Conservation (phyloP, 1,140 invertebrate species). For the Nymphalis io region DNA sequence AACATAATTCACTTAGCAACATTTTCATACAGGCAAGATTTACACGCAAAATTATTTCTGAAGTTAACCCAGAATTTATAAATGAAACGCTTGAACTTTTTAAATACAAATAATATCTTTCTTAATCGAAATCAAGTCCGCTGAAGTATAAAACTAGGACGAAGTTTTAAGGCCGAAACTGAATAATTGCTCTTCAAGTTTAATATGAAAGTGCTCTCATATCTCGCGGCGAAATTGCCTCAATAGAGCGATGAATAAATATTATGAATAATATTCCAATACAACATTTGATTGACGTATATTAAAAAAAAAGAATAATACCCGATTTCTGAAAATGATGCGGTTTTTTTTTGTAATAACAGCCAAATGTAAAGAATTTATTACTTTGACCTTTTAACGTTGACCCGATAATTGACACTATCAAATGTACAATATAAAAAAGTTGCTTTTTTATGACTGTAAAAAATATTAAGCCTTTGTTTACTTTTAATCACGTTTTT, state of each 20-base stretch:
- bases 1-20: too few species aligned
- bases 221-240: constrained; percentile 27
- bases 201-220: constrained; percentile 24
- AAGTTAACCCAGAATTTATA: background rate
- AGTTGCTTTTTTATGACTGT: too few species aligned
- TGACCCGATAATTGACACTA: too few species aligned
- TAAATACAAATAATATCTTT: constrained; percentile 18
- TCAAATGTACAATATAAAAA: too few species aligned
- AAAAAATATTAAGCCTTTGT: too few species aligned
- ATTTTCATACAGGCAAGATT: background rate
- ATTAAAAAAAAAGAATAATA: too few species aligned
- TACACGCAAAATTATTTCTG: background rate
- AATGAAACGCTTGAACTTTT: background rate
- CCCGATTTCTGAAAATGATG: too few species aligned
- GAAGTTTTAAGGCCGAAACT: constrained; percentile 33
- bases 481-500: too few species aligned
- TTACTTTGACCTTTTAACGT: too few species aligned
- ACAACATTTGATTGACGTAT: background rate
- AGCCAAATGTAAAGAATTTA: too few species aligned
- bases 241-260: constrained; percentile 23
- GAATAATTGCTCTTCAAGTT: constrained; percentile 33
- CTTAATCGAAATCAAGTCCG: constrained; percentile 8
- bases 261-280: constrained; percentile 13
- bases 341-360: too few species aligned
- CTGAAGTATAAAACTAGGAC: constrained; percentile 23